Base-by-base conservation (phyloP, 2,888 invertebrate genomes). In the Dioctria rufipes region DNA sequence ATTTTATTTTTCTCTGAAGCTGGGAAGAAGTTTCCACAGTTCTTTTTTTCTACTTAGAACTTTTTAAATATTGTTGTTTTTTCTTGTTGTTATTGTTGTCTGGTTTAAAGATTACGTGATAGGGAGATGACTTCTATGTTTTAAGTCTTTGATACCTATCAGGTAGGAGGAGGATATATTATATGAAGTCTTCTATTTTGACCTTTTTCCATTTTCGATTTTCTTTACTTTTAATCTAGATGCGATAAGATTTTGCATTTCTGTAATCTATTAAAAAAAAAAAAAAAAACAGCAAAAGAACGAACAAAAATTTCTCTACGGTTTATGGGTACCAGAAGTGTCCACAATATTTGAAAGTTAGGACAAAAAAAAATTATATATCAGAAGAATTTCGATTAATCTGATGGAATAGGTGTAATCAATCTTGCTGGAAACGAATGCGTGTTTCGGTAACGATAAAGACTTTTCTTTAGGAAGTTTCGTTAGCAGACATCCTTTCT, bases 341-440 rank as follows among this genome's bases (percentile, higher is more conserved):
- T 43, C 43, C 66, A 66, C n/a, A n/a, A n/a, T n/a, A 66, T 66
- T 63, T 66, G 66, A 66, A 77, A 46, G 77, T 77, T 63, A 77
- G 61, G 63, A 77, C 61, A 77, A 77, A 63, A 46, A 61, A n/a
- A n/a, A n/a, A n/a, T n/a, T n/a, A n/a, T n/a, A n/a, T 63, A 63
- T 77, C 61, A 77, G 77, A 63, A 77, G n/a, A n/a, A 77, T 63
- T 77, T 77, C 77, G 77, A 63, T 77, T 77, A 77, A 77, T 77
- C 77, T 61, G 77, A 63, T 46, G 43, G 25, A 61, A 61, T 46
- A 49, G 63, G 9, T 25, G 63, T 49, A 77, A 77, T 77, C 77
- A 77, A 77, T 77, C 77, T 77, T 77, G 39, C 49, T 39, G 61
- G 49, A 77, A 63, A 77, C 77, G 77, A 77, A 63, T 77, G 77